Evolutionary conservation across 2,888 invertebrate genomes (phyloP), one percentile per base, ranked within the genome.

Genomic region (Autographa gamma): DNA sequence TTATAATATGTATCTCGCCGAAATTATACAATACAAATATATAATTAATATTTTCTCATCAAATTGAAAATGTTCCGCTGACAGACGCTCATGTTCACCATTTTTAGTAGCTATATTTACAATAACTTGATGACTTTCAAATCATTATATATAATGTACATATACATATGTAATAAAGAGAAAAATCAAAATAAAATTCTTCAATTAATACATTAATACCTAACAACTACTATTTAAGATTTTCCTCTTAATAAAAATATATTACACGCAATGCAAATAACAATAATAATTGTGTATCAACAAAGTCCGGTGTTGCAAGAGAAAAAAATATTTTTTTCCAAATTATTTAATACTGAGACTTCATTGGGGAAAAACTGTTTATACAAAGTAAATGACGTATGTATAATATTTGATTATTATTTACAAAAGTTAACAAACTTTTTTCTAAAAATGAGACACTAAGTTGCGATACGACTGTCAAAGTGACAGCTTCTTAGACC

Each of bases 151-250:
- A 94, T 93, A 95, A 93, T 94, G 90, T 94, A 95, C 94, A 94
- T 93, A 93, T 91, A 83, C 85, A 93, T 92, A 92, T 91, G 94
- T 92, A 91, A 92, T 92, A 93, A 93, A 93, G 92, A 94, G 94
- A 94, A 95, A 95, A 95, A 94, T 95, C 93, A 93, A 93, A 95
- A 95, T 94, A 95, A 94, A 95, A 92, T 93, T 94, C 92, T 93
- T 94, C 94, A 94, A 94, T 94, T 93, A 95, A 95, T 95, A 93
- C 94, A 95, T 94, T 94, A 94, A 94, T 95, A 89, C 90, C 95
- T 95, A 95, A 92, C 86, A 93, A 92, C 94, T 94, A 95, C 91
- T 92, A 93, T 93, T 94, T 94, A 95, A 95, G 95, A 94, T 91
- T 95, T 95, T 93, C 87, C 92, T 94, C 94, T 94, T 92, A 95